phyloP scores from a whole-genome alignment of 1,140 invertebrate genomes.

The Hyposmocoma kahamanoa region DNA sequence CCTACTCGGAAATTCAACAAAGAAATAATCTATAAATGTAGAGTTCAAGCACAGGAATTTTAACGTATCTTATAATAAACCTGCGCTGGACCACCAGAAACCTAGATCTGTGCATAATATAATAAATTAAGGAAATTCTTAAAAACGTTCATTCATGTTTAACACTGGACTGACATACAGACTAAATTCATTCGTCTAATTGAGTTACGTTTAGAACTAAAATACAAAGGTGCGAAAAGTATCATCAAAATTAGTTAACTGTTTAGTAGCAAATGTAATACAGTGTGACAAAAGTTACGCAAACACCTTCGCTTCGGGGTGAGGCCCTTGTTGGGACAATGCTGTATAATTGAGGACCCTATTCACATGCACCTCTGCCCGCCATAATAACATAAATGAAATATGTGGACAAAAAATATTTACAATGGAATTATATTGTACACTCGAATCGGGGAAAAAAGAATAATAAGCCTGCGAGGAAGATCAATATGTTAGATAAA shows the following conservation, averaged over 20 bases:
- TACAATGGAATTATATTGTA: constrained; percentile 45
- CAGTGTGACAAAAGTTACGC: constrained; percentile 15
- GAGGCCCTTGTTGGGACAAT: constrained; percentile 19
- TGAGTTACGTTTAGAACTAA: too few relatives aligned
- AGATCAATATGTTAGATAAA: constrained; percentile 62
- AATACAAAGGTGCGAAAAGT: too few relatives aligned
- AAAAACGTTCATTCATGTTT: too few relatives aligned
- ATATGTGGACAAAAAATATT: constrained; percentile 55
- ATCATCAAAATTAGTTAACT: too few relatives aligned
- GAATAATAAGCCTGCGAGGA: constrained; percentile 32
- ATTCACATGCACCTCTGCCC: constrained; percentile 31
- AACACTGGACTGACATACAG: too few relatives aligned
- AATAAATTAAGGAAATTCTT: too few relatives aligned
- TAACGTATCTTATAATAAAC: too few relatives aligned
- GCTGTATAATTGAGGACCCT: constrained; percentile 31
- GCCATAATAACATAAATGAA: constrained; percentile 30
- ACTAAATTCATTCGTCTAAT: too few relatives aligned
- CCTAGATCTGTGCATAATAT: too few relatives aligned
- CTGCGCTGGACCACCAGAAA: too few relatives aligned
- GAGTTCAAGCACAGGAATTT: too few relatives aligned
- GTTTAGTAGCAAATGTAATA: constrained; percentile 17
- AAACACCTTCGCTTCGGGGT: constrained; percentile 4
- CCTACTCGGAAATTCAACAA: not conserved
- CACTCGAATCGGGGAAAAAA: constrained; percentile 33
- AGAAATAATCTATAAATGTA: too few relatives aligned